Evolutionary conservation across 1,140 invertebrate genomes (phyloP).

Genomic region (Ctenoplectra terminalis): DNA sequence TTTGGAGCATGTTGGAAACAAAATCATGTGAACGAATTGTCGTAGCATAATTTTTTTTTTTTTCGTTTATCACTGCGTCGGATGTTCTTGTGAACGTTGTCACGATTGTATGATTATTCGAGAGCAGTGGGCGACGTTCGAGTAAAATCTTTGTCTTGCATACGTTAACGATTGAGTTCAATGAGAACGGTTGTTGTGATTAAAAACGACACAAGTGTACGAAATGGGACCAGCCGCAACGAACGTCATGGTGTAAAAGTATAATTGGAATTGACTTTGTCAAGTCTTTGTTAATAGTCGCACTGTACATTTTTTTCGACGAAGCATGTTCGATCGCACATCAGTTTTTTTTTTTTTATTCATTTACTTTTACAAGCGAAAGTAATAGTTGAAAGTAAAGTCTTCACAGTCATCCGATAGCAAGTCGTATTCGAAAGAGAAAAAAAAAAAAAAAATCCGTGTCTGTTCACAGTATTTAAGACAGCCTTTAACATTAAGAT

Average conservation of each 20-base stretch:
- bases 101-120: not conserved
- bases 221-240: slow-evolving; percentile 39
- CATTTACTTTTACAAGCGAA: not conserved
- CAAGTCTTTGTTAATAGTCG: not conserved
- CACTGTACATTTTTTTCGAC: not conserved
- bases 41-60: slow-evolving; percentile 25
- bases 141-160: not conserved
- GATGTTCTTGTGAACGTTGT: slow-evolving; percentile 42
- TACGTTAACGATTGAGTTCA: not conserved
- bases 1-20: slow-evolving; percentile 16
- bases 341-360: not conserved
- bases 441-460: slow-evolving; percentile 17
- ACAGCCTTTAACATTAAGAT: slow-evolving; percentile 67
- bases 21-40: slow-evolving; percentile 42
- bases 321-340: not conserved
- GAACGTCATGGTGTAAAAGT: not conserved
- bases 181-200: not conserved
- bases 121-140: not conserved
- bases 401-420: slow-evolving; percentile 53
- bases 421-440: slow-evolving; percentile 29
- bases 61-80: slow-evolving; percentile 35
- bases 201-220: not conserved
- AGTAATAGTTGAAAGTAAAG: slow-evolving; percentile 5
- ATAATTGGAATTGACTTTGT: slow-evolving; percentile 38
- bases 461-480: slow-evolving; percentile 63